phyloP scores from a whole-genome alignment of 2,888 invertebrate genomes.

The Seira sanloemensis region DNA sequence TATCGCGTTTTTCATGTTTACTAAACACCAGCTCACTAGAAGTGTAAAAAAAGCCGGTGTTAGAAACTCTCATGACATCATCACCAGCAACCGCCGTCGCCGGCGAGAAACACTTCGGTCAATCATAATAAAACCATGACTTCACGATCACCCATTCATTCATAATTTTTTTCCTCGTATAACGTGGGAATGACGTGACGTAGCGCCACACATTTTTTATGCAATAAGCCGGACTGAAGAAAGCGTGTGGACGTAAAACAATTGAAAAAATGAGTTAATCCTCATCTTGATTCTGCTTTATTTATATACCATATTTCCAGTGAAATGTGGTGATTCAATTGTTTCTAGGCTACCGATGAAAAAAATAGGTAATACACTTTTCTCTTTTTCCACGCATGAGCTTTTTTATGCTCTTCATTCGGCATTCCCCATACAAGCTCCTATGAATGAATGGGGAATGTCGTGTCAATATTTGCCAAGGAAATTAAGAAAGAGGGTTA shows the following conservation, averaged over 20 bases:
- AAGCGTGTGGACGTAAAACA: conserved; percentile 4
- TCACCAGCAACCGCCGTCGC: conserved; percentile 22
- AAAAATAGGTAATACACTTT: too few relatives aligned
- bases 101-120: conserved; percentile 15
- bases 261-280: not conserved
- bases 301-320: conserved; percentile 2
- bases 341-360: too few relatives aligned
- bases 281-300: conserved; percentile 4
- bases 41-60: conserved; percentile 50
- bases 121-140: conserved; percentile 59
- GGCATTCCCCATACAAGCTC: not conserved
- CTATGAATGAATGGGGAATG: not conserved
- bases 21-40: conserved; percentile 14
- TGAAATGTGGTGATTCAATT: not conserved
- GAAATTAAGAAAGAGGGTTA: too few relatives aligned
- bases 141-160: conserved; percentile 54
- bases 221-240: not conserved
- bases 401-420: too few relatives aligned
- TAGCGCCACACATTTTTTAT: conserved; percentile 29
- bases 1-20: not conserved
- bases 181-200: conserved; percentile 45
- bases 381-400: not conserved
- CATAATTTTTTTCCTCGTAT: conserved; percentile 17
- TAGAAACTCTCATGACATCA: conserved; percentile 58
- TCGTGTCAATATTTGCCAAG: not conserved